Evolutionary conservation across 2,797 vertebrate genomes (phyloP).

Genomic region (Peromyscus aztecus): DNA sequence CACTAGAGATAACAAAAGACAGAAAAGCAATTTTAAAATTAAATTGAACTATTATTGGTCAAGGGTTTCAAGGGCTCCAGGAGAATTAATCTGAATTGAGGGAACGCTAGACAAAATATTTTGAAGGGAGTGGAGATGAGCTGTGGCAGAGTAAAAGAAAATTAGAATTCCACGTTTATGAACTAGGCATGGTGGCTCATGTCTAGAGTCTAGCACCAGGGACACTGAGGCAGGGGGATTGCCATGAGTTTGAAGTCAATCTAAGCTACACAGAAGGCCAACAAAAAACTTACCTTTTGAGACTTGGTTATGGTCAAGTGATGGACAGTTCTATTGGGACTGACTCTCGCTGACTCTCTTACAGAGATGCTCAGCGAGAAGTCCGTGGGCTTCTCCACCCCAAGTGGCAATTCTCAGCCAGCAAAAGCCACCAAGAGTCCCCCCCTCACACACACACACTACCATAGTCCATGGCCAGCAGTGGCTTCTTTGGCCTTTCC

Average conservation of each 20-base stretch:
- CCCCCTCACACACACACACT: no score
- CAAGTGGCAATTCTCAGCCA: no score
- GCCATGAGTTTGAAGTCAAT: not conserved
- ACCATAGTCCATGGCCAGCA: no score
- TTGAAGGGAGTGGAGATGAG: not conserved
- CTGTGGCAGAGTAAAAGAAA: slow-evolving; percentile 37
- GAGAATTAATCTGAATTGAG: slow-evolving; percentile 16
- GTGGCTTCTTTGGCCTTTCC: no score
- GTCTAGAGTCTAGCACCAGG: not conserved
- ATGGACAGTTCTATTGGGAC: not conserved
- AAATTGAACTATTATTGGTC: slow-evolving; percentile 52
- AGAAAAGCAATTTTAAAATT: slow-evolving; percentile 47
- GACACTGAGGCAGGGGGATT: not conserved
- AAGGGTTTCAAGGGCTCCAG: slow-evolving; percentile 39
- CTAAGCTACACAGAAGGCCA: not conserved
- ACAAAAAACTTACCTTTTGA: not conserved
- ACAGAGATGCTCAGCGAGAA: not conserved
- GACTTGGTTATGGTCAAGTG: not conserved
- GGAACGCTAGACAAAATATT: not conserved
- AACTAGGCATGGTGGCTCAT: not conserved
- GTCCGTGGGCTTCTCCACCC: no score
- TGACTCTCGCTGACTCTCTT: not conserved
- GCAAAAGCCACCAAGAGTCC: no score
- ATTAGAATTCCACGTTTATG: not conserved
- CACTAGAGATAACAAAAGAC: not conserved